Evolutionary conservation across 2,797 vertebrate species (phyloP).

Genomic region (Margarornis squamiger): DNA sequence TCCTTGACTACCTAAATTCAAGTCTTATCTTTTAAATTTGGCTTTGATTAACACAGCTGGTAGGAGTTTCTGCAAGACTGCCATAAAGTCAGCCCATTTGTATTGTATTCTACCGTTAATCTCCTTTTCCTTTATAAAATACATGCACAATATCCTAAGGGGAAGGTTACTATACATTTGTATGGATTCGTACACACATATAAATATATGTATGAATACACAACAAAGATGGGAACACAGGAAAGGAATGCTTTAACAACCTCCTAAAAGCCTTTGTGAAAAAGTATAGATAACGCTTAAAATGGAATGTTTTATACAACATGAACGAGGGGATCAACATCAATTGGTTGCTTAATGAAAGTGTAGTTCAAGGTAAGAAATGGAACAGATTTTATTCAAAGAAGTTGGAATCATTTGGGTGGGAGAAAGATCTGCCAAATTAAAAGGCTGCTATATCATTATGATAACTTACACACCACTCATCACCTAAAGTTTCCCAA

Average conservation of each 20-base stretch:
- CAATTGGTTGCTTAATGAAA: background rate
- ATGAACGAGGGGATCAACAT: background rate
- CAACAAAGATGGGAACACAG: background rate
- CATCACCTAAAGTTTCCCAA: background rate
- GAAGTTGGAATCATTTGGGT: background rate
- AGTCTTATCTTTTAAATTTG: constrained; percentile 41
- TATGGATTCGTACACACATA: background rate
- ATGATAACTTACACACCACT: background rate
- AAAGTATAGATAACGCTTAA: background rate
- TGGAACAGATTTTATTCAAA: background rate
- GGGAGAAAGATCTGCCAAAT: background rate
- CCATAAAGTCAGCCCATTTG: background rate
- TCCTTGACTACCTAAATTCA: constrained; percentile 40
- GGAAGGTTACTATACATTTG: background rate
- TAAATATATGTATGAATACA: background rate
- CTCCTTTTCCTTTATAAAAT: constrained; percentile 4
- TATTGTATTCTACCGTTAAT: background rate
- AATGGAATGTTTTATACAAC: background rate
- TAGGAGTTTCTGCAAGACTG: background rate
- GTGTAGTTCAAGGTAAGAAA: background rate
- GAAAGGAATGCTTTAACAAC: background rate
- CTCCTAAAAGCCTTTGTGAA: background rate
- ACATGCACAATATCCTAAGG: background rate
- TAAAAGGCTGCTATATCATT: background rate
- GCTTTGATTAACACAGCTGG: constrained; percentile 44